Evolutionary conservation across 2,113 vertebrate species (phyloP).

Genomic region (Tautogolabrus adspersus): DNA sequence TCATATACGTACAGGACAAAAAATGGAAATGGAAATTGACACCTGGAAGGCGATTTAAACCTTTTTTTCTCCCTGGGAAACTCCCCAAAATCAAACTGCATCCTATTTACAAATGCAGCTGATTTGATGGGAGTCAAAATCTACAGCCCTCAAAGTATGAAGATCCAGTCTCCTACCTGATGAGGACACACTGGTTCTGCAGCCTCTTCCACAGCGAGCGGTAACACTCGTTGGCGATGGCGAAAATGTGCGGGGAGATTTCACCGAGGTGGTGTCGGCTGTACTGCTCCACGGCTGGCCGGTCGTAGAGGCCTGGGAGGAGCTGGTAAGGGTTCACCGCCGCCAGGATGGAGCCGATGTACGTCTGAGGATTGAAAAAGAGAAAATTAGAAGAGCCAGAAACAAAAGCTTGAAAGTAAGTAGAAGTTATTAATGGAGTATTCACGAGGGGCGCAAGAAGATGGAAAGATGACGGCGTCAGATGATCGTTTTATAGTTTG

Average conservation of each 20-base stretch:
- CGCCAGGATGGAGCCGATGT: slow-evolving; percentile 95
- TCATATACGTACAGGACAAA: too few relatives aligned
- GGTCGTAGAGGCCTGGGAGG: slow-evolving; percentile 89
- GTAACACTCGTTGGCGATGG: slow-evolving; percentile 96
- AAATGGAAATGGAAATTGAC: too few relatives aligned
- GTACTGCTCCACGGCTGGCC: slow-evolving; percentile 85
- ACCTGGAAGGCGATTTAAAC: too few relatives aligned
- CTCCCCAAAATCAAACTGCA: too few relatives aligned
- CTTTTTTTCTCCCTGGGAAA: too few relatives aligned
- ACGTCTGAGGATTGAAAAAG: slow-evolving; percentile 85
- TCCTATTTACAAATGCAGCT: too few relatives aligned
- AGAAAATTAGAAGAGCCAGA: background rate
- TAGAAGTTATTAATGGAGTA: background rate
- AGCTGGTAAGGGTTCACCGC: slow-evolving; percentile 96
- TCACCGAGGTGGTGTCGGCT: slow-evolving; percentile 91
- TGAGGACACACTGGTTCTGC: slow-evolving; percentile 97
- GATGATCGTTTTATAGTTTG: too few relatives aligned
- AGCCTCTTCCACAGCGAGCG: slow-evolving; percentile 94
- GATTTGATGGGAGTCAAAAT: too few relatives aligned
- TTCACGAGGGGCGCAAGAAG: too few relatives aligned
- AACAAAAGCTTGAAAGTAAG: too few relatives aligned
- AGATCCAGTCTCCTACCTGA: slow-evolving; percentile 85
- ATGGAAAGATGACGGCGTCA: too few relatives aligned
- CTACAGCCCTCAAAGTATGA: too few relatives aligned
- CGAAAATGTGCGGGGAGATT: slow-evolving; percentile 94